A percentile compares a stretch with the other conserved stretches of the same genome.
phyloP scores from a whole-genome alignment of 2,113 vertebrate species.

The Ariopsis seemanni region DNA sequence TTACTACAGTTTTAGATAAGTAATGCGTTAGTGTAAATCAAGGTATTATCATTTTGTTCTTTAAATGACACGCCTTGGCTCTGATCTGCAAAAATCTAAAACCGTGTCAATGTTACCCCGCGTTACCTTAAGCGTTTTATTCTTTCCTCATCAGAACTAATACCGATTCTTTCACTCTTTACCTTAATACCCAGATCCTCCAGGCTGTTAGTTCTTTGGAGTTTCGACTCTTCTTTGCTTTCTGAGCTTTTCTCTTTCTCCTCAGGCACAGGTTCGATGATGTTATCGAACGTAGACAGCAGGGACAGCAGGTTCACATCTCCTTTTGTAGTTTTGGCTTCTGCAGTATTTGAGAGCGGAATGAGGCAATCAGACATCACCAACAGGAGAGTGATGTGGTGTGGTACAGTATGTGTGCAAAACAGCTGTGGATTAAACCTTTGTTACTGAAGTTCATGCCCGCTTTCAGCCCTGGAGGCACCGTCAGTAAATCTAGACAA shows the following conservation, averaged over 20 bases:
- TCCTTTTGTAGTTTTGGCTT: constrained; percentile 61
- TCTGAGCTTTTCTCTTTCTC: constrained; percentile 60
- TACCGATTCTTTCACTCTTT: neutral
- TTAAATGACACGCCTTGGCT: too few species aligned
- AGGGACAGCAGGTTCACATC: constrained; percentile 81
- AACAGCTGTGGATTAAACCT: constrained; percentile 62
- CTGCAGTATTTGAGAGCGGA: constrained; percentile 50
- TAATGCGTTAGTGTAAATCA: too few species aligned
- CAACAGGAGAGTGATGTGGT: neutral
- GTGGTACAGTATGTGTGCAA: neutral
- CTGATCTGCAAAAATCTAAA: too few species aligned
- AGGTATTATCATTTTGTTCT: too few species aligned
- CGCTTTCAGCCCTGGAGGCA: constrained; percentile 82
- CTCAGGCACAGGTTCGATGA: constrained; percentile 65
- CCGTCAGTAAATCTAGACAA: constrained; percentile 76
- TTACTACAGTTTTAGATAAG: too few species aligned
- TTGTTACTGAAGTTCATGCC: constrained; percentile 82
- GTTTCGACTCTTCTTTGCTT: constrained; percentile 49
- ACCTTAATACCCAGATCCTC: constrained; percentile 86
- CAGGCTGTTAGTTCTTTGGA: constrained; percentile 81
- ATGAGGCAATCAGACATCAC: neutral
- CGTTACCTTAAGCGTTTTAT: neutral
- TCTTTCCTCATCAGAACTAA: neutral
- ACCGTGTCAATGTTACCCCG: too few species aligned
- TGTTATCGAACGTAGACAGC: constrained; percentile 76